Conservation (phyloP, 2,888 invertebrate species). For the Lathronympha strigana region DNA sequence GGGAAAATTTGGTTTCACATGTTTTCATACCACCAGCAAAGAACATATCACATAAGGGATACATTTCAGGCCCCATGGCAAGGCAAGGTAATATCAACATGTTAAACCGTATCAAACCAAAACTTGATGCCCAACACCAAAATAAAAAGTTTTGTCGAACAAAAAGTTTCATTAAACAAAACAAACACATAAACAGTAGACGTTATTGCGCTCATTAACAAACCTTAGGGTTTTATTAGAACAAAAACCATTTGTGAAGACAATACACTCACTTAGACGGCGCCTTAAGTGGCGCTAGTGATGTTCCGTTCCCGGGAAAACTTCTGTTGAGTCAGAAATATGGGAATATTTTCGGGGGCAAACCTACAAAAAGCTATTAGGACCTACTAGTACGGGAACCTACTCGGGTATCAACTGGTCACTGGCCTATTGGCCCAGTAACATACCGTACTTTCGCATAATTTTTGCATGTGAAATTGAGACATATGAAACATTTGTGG, state of each 20-base stretch:
- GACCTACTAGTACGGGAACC: no score
- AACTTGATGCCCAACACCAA: conserved; percentile 5
- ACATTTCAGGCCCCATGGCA: no score
- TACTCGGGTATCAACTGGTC: no score
- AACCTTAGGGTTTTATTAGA: conserved; percentile 75
- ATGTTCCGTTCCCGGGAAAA: background rate
- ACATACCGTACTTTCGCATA: no score
- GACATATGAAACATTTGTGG: no score
- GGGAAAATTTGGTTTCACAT: no score
- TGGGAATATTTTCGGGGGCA: background rate
- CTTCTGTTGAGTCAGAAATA: background rate
- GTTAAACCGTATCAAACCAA: background rate
- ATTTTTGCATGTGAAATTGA: no score
- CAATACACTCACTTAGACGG: conserved; percentile 69
- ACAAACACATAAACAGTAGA: conserved; percentile 52
- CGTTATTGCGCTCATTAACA: conserved; percentile 73
- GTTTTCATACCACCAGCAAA: no score
- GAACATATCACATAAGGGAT: no score
- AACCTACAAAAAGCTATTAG: no score
- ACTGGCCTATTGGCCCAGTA: no score
- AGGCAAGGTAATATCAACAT: background rate
- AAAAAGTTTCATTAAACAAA: conserved; percentile 51
- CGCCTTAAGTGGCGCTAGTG: conserved; percentile 69
- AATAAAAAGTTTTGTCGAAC: conserved; percentile 48
- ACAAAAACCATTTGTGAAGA: conserved; percentile 75